Evolutionary conservation across 2,797 vertebrate species (phyloP), one percentile per base, ranked within the genome.

Genomic region (Danionella dracula): DNA sequence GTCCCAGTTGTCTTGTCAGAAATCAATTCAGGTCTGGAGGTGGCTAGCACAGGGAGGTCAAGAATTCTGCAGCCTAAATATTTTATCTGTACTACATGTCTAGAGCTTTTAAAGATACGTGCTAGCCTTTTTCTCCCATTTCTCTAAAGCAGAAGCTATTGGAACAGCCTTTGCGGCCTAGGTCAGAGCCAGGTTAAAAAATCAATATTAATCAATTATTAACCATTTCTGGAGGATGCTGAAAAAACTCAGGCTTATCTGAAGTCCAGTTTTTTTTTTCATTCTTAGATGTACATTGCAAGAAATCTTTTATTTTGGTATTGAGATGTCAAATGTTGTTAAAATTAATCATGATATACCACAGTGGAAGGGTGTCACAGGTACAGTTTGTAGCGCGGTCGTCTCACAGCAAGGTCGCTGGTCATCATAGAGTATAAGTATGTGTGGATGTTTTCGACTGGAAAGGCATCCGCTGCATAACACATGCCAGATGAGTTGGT

Each of bases 191-290:
- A 89, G 87, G 91, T 93, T 89, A 90, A 27, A n/a, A 89, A 93
- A 95, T 95, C 92, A 93, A 93, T 95, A 89, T 87, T 88, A 82
- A 94, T 98, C 87, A 94, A 97, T 95, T 94, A 96, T 97, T 96
- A 90, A 96, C 85, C 82, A 86, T 86, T 27, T 80, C 87, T 83
- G 31, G 37, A 77, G 69, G 44, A 71, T 74, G 81, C 84, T 88
- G 86, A 81, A 73, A 57, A 13, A 45, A 53, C 38, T 55, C 66
- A 27, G 38, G 40, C 46, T 66, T 75, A 37, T 5, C 11, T 38
- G 55, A 78, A 55, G 73, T 78, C 71, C 71, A 79, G 61, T 70
- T 63, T 73, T 68, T 57, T 72, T 53, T 56, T 77, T 57, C 9
- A 62, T 69, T 9, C 3, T 27, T 27, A 3, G 23, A 27, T 27